Evolutionary conservation across 2,113 vertebrate species (phyloP).

Genomic region (Gobius niger): DNA sequence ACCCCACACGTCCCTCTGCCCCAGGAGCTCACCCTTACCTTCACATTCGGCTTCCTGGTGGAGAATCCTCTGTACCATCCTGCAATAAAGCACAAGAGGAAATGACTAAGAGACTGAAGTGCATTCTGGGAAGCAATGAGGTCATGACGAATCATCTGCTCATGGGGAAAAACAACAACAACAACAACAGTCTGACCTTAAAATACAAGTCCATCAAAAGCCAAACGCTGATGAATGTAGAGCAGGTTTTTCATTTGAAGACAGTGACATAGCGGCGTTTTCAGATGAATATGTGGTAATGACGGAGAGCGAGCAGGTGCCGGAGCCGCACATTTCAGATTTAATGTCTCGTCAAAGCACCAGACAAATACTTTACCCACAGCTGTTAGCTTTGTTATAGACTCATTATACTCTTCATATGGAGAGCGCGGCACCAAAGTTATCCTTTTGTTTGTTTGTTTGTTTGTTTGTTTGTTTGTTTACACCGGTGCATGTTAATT

Average conservation of each 20-base stretch:
- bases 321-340: neutral
- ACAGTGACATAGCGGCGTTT: neutral
- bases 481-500: too few relatives aligned
- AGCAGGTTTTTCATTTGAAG: neutral
- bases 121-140: neutral
- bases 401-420: neutral
- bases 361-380: neutral
- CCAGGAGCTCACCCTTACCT: conserved; percentile 76
- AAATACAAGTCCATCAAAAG: neutral
- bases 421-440: neutral
- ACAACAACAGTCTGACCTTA: neutral
- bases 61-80: conserved; percentile 96
- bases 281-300: neutral
- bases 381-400: neutral
- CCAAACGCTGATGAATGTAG: neutral
- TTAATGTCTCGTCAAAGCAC: neutral
- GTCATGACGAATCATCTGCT: conserved; percentile 16
- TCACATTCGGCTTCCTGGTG: conserved; percentile 87
- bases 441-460: neutral
- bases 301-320: neutral
- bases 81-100: conserved; percentile 71
- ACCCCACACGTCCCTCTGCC: too few relatives aligned
- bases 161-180: neutral
- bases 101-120: conserved; percentile 18
- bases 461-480: too few relatives aligned